Conservation (phyloP, 2,888 invertebrate genomes). For the Sinohyriopsis cumingii region DNA sequence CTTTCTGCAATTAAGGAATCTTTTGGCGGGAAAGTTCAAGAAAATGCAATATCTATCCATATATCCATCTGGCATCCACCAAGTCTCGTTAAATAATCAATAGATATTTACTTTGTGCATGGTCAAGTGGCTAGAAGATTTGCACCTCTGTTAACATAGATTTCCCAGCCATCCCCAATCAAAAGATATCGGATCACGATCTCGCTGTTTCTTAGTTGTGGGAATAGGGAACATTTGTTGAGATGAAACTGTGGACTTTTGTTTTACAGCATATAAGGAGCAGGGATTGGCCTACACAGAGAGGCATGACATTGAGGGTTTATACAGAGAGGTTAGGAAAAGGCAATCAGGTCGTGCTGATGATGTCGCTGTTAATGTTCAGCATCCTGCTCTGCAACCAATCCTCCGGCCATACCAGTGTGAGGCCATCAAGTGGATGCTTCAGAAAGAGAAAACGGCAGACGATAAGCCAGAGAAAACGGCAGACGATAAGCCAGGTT, state of each 20-base stretch:
- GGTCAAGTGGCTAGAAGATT: too few relatives aligned
- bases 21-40: too few relatives aligned
- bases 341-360: conserved; percentile 37
- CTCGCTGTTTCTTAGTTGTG: too few relatives aligned
- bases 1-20: too few relatives aligned
- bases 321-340: conserved; percentile 63
- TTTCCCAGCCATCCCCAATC: too few relatives aligned
- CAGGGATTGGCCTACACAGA: conserved; percentile 20
- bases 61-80: too few relatives aligned
- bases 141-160: too few relatives aligned
- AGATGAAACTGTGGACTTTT: conserved; percentile 1
- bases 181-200: too few relatives aligned
- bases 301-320: conserved; percentile 66
- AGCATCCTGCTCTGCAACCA: conserved; percentile 74
- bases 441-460: conserved; percentile 75
- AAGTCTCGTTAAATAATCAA: too few relatives aligned
- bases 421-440: conserved; percentile 81
- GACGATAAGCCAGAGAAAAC: conserved; percentile 71
- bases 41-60: too few relatives aligned
- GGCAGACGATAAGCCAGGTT: neutral
- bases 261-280: conserved; percentile 23
- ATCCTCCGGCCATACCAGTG: conserved; percentile 79
- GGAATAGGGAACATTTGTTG: too few relatives aligned
- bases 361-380: conserved; percentile 40
- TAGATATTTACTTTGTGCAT: too few relatives aligned